phyloP scores from a whole-genome alignment of 2,888 invertebrate genomes.

The Zygaena filipendulae region DNA sequence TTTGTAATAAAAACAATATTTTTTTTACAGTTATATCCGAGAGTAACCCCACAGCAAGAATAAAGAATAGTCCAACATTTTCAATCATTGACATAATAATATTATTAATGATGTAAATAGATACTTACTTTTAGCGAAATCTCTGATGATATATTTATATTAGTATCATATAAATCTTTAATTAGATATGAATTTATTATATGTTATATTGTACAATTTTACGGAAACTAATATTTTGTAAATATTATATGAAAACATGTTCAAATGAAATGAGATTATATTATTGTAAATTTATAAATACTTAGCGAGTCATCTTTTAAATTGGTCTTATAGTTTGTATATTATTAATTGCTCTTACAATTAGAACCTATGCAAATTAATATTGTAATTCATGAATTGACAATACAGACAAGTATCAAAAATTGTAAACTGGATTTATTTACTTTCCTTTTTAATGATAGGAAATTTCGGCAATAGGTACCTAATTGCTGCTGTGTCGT shows the following conservation, averaged over 20 bases:
- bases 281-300: conserved; percentile 69
- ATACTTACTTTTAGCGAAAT: conserved; percentile 42
- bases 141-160: conserved; percentile 55
- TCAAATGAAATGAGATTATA: conserved; percentile 67
- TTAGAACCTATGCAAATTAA: too few relatives aligned
- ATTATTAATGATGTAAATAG: conserved; percentile 57
- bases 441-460: too few relatives aligned
- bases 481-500: too few relatives aligned
- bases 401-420: conserved; percentile 56
- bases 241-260: conserved; percentile 55
- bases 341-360: conserved; percentile 55
- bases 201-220: conserved; percentile 66
- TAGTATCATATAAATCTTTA: conserved; percentile 60
- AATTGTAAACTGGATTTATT: conserved; percentile 9
- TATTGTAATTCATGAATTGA: conserved; percentile 65
- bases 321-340: conserved; percentile 61
- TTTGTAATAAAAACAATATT: too few relatives aligned
- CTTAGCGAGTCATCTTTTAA: conserved; percentile 52
- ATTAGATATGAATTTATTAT: conserved; percentile 33
- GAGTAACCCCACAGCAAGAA: conserved; percentile 70
- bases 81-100: conserved; percentile 43
- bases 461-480: too few relatives aligned
- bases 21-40: conserved; percentile 70
- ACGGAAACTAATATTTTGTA: conserved; percentile 66
- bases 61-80: conserved; percentile 26